Percentiles rank a stretch among this genome's conserved stretches.
Evolutionary conservation across 2,888 invertebrate species (phyloP).

Genomic region (Prosapia bicincta): DNA sequence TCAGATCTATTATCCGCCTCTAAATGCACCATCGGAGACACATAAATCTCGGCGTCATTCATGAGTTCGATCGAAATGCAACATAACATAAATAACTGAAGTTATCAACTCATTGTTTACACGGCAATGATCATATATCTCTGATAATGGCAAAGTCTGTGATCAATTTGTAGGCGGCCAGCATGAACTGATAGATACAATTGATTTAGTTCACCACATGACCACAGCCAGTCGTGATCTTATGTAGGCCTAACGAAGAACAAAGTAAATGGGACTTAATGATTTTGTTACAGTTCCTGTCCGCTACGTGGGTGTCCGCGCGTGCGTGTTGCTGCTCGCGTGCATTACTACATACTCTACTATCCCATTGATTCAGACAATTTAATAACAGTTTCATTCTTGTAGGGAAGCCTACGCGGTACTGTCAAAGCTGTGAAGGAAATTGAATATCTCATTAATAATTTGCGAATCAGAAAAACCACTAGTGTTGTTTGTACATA

Average conservation of each 20-base stretch:
- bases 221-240: neutral
- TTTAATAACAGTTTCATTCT: neutral
- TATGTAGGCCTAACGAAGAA: neutral
- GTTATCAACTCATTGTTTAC: neutral
- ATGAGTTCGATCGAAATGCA: neutral
- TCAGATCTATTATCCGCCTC: neutral
- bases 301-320: slow-evolving; percentile 14
- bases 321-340: neutral
- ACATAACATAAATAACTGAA: neutral
- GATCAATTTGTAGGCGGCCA: neutral
- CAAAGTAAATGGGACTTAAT: slow-evolving; percentile 23
- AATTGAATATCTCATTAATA: too few species aligned
- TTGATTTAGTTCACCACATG: neutral
- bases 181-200: neutral
- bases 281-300: neutral
- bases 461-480: too few species aligned
- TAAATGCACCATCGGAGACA: neutral
- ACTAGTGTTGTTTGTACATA: too few species aligned
- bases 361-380: neutral
- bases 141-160: too few species aligned
- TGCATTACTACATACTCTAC: neutral
- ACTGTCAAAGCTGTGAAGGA: too few species aligned
- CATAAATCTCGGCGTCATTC: neutral
- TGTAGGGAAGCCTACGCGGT: neutral
- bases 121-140: neutral